Evolutionary conservation across 2,797 vertebrate species (phyloP), one percentile per base, ranked within the genome.

Genomic region (Sandelia bainsii): DNA sequence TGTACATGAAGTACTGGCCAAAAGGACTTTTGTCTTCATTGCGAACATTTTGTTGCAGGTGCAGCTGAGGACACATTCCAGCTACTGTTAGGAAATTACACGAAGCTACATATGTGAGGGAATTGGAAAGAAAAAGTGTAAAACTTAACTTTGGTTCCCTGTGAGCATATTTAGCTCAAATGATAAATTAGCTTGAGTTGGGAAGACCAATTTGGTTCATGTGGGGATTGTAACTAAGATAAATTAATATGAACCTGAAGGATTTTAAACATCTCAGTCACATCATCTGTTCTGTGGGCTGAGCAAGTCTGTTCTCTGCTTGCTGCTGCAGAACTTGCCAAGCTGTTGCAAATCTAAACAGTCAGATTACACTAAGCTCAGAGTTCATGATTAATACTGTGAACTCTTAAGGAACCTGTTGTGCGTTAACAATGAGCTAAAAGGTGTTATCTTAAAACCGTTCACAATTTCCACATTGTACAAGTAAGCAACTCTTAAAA

Each of bases 381-480:
- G 59, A 67, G 46, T 50, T 73, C 7, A 53, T 22, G 1, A 67
- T 67, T 5, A 77, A 63, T 62, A 37, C 16, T 27, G 23, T 63
- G 61, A 69, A 53, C 29, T 52, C 10, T 49, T 46, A 68, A 63
- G 20, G 14, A 22, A 12, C 12, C 4, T 25, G 50, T 16, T 25
- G 37, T n/a, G 37, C 39, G 23, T 57, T 5, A 52, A 51, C 60
- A 62, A 34, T 57, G 29, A 70, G 66, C 29, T 20, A 34, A 58
- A 79, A 27, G n/a, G 49, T 34, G 27, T 73, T 78, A 62, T 23
- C n/a, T 57, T 42, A 11, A 69, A 67, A 32, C 6, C 34, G 11
- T 67, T 66, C 14, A 75, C 2, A 72, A 52, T 59, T 42, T 63
- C 46, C 4, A 53, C 20, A 72, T 17, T 67, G 68, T 60, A 53